Evolutionary conservation across 2,797 vertebrate species (phyloP).

Genomic region (Notolabrus celidotus): DNA sequence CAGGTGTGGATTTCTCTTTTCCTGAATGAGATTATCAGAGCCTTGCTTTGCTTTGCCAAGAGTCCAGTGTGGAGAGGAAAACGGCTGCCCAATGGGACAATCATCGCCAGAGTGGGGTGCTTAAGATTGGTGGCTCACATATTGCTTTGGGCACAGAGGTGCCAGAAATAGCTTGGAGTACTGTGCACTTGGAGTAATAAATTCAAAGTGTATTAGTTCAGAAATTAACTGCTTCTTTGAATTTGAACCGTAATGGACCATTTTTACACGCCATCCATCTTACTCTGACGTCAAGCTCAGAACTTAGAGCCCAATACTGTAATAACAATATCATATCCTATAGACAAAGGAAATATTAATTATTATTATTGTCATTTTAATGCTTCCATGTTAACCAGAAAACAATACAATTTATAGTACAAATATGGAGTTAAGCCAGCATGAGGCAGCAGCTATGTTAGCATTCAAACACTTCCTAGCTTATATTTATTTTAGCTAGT

Average conservation of each 20-base stretch:
- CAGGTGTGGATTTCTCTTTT: slow-evolving; percentile 66
- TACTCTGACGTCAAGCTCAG: background rate
- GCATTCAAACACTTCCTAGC: background rate
- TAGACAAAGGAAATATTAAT: background rate
- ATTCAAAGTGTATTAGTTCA: slow-evolving; percentile 3
- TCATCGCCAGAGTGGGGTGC: slow-evolving; percentile 54
- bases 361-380: background rate
- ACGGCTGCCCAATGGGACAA: slow-evolving; percentile 51
- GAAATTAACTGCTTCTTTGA: slow-evolving; percentile 3
- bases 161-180: slow-evolving; percentile 44
- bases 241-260: background rate
- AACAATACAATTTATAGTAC: background rate
- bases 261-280: background rate
- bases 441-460: background rate
- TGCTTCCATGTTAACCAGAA: background rate
- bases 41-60: slow-evolving; percentile 67
- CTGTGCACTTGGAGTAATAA: slow-evolving; percentile 10
- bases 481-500: no score
- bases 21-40: slow-evolving; percentile 66
- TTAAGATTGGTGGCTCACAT: slow-evolving; percentile 55
- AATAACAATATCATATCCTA: background rate
- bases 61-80: slow-evolving; percentile 50
- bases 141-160: slow-evolving; percentile 41
- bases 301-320: background rate
- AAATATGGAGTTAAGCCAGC: background rate